Conservation (phyloP, 2,888 invertebrate genomes). For the Leptopilina drosophilae region DNA sequence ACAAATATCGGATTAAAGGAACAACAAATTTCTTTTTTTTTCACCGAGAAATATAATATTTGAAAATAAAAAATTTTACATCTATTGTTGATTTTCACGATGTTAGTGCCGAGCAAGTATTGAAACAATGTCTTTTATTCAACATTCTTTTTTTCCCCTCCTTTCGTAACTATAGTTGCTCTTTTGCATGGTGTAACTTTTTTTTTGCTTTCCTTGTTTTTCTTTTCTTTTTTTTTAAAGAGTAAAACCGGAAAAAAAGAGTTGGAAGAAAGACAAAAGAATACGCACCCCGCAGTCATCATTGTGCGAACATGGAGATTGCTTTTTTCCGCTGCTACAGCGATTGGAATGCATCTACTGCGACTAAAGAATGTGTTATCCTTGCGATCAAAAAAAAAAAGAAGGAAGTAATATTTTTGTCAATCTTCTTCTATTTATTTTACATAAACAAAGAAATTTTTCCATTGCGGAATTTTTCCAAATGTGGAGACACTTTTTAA, state of each 20-base stretch:
- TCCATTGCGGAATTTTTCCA: too few species aligned
- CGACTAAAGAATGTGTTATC: conserved; percentile 16
- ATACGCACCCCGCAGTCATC: conserved; percentile 36
- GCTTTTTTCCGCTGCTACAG: conserved; percentile 37
- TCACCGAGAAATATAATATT: neutral
- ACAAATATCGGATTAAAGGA: too few species aligned
- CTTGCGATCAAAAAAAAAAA: conserved; percentile 13
- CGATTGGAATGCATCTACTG: conserved; percentile 30
- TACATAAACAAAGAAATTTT: too few species aligned
- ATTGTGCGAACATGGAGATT: conserved; percentile 35
- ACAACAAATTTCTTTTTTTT: neutral
- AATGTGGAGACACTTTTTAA: too few species aligned
- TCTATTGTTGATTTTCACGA: conserved; percentile 26
- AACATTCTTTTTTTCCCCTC: neutral
- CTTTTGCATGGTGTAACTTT: conserved; percentile 16
- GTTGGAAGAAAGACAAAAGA: conserved; percentile 24
- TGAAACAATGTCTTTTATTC: conserved; percentile 4
- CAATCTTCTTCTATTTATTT: neutral
- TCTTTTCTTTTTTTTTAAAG: conserved; percentile 2
- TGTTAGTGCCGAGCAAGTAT: conserved; percentile 12
- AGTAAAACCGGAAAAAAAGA: conserved; percentile 38
- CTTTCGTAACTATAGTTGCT: neutral
- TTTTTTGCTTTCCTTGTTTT: neutral
- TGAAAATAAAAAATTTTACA: neutral
- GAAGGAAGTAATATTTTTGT: neutral